A percentile compares a stretch with the other conserved stretches of the same genome.
Conservation (phyloP, 2,797 vertebrate species). For the Gallirallus australis region DNA sequence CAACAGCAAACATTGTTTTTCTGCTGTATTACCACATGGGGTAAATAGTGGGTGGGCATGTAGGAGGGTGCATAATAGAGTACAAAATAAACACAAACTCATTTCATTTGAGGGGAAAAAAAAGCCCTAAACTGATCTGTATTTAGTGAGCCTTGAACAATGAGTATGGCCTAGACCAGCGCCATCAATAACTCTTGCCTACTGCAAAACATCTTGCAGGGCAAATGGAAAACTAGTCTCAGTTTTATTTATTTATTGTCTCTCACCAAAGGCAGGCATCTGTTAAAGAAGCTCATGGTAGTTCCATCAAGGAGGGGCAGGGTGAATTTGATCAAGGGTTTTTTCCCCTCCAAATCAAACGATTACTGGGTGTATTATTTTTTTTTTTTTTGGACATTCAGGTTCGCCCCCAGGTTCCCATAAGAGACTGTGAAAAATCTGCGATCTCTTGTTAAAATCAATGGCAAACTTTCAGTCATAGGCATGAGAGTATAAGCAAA, state of each 20-base stretch:
- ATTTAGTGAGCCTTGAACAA: constrained; percentile 50
- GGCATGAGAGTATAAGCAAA: neutral
- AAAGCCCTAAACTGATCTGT: constrained; percentile 43
- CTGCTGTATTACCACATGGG: constrained; percentile 19
- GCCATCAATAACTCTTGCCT: neutral
- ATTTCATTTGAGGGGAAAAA: constrained; percentile 30
- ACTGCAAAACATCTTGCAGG: constrained; percentile 28
- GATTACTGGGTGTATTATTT: neutral
- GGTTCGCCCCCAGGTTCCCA: neutral
- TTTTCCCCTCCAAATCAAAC: neutral
- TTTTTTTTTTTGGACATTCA: neutral
- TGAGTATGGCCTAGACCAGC: constrained; percentile 3
- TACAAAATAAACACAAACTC: constrained; percentile 38
- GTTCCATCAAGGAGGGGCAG: neutral
- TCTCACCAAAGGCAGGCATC: neutral
- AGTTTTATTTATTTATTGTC: neutral
- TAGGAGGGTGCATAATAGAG: neutral
- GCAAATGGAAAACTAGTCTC: neutral
- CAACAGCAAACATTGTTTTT: constrained; percentile 20
- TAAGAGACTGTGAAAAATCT: neutral
- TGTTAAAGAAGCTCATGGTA: neutral
- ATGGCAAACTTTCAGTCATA: neutral
- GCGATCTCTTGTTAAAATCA: neutral
- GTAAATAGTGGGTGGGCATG: neutral
- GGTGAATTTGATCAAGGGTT: neutral